phyloP scores from a whole-genome alignment of 2,888 invertebrate species.

The Eugnorisma glareosa region DNA sequence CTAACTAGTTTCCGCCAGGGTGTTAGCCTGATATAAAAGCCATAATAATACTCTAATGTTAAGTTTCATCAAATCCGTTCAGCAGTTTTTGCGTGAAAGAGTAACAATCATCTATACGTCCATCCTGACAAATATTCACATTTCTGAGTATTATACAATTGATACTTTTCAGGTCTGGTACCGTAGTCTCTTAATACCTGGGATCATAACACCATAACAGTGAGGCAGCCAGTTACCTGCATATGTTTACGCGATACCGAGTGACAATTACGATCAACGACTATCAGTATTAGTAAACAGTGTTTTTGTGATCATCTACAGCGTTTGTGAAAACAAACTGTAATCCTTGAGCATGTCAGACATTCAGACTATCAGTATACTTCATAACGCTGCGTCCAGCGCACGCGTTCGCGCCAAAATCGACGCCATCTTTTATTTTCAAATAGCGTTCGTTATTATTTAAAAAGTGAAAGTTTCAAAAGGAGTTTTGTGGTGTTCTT shows the following conservation, averaged over 20 bases:
- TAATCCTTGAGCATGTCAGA: slow-evolving; percentile 8
- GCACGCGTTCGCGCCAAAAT: slow-evolving; percentile 47
- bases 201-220: neutral
- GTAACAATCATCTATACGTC: too few species aligned
- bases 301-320: slow-evolving; percentile 12
- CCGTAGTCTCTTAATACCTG: too few species aligned
- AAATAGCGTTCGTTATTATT: slow-evolving; percentile 30
- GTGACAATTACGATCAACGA: neutral
- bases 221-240: neutral
- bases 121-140: neutral
- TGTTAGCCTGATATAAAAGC: too few species aligned
- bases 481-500: neutral
- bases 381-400: slow-evolving; percentile 9
- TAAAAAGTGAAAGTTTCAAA: slow-evolving; percentile 32
- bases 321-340: slow-evolving; percentile 38
- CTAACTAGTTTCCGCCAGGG: too few species aligned
- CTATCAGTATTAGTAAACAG: slow-evolving; percentile 50
- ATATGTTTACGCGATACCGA: slow-evolving; percentile 10
- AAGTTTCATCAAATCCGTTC: neutral
- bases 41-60: neutral
- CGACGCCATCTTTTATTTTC: slow-evolving; percentile 35
- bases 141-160: too few species aligned
- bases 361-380: slow-evolving; percentile 43
- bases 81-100: neutral
- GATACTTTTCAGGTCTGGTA: neutral